Conservation (phyloP, 2,113 vertebrate genomes). For the Clarias macrocephalus region DNA sequence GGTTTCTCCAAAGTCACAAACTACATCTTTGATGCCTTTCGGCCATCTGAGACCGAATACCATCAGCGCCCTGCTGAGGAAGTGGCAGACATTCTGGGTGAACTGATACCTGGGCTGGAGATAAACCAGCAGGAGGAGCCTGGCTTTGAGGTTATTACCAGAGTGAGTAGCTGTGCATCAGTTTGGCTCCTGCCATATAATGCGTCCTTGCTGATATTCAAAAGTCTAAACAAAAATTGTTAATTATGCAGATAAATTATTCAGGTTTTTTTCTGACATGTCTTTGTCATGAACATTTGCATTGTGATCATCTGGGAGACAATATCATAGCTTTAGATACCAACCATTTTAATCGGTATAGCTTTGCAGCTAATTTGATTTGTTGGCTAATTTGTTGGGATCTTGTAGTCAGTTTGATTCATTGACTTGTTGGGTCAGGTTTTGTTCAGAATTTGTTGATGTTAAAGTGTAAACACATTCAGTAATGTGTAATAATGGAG, state of each 20-base stretch:
- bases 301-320: neutral
- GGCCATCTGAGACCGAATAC: slow-evolving; percentile 77
- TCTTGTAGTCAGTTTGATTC: too few species aligned
- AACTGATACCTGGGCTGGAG: slow-evolving; percentile 91
- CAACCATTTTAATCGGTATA: neutral
- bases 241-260: neutral
- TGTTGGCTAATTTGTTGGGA: too few species aligned
- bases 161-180: slow-evolving; percentile 75
- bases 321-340: neutral
- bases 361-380: too few species aligned
- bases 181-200: neutral
- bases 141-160: slow-evolving; percentile 97
- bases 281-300: neutral
- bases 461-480: too few species aligned
- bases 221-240: neutral
- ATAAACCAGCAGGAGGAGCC: slow-evolving; percentile 98
- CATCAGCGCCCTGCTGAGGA: slow-evolving; percentile 87
- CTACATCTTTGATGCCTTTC: slow-evolving; percentile 89
- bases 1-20: slow-evolving; percentile 96
- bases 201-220: neutral
- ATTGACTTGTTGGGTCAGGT: too few species aligned
- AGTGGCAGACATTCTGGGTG: slow-evolving; percentile 86
- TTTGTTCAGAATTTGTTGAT: too few species aligned
- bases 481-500: too few species aligned
- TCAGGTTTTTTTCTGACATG: neutral